phyloP scores from a whole-genome alignment of 2,797 vertebrate species.

The Enteromius mattozi region DNA sequence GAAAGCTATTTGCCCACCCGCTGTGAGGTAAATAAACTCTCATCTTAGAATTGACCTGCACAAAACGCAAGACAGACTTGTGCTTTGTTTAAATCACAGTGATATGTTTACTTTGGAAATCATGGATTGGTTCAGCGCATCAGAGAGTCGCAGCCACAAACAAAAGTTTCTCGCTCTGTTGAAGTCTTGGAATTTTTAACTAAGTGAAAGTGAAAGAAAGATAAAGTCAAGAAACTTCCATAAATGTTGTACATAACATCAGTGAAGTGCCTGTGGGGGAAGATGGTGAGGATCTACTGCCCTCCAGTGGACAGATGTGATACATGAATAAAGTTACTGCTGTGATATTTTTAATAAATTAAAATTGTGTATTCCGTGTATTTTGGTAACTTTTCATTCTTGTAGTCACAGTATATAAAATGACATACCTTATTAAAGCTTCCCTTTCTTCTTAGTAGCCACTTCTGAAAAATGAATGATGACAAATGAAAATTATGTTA shows the following conservation, averaged over 20 bases:
- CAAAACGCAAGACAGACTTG: conserved; percentile 66
- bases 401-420: neutral
- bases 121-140: neutral
- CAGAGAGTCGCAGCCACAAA: conserved; percentile 12
- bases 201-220: conserved; percentile 17
- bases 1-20: conserved; percentile 69
- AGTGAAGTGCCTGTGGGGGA: neutral
- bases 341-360: neutral
- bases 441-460: conserved; percentile 82
- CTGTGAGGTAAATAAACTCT: conserved; percentile 69
- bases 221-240: conserved; percentile 60
- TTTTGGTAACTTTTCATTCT: neutral
- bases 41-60: conserved; percentile 65
- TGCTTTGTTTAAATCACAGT: conserved; percentile 63
- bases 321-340: neutral
- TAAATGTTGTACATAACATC: neutral
- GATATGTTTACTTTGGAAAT: conserved; percentile 56
- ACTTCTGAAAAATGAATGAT: conserved; percentile 75
- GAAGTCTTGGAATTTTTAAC: conserved; percentile 7
- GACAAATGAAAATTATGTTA: conserved; percentile 43
- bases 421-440: conserved; percentile 63
- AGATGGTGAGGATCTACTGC: conserved; percentile 57
- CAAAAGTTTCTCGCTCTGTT: neutral
- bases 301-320: conserved; percentile 55
- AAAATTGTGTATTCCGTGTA: neutral